phyloP scores from a whole-genome alignment of 2,797 vertebrate genomes.

The Onychomys torridus region DNA sequence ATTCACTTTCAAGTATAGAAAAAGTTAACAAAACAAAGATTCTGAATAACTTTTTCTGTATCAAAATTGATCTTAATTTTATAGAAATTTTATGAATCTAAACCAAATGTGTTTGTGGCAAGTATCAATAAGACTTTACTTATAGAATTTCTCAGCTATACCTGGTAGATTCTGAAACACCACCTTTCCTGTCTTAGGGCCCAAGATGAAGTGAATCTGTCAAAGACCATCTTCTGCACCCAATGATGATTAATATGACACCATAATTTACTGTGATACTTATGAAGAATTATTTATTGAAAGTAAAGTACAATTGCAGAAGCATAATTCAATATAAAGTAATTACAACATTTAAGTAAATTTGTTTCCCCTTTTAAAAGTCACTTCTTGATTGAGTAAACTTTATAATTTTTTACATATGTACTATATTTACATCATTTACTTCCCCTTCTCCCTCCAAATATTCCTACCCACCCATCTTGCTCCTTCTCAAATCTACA shows the following conservation, averaged over 20 bases:
- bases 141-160: background rate
- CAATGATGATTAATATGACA: background rate
- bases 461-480: no score
- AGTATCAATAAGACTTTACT: background rate
- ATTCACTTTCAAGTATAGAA: background rate
- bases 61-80: slow-evolving; percentile 11
- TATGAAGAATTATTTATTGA: background rate
- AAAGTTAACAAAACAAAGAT: background rate
- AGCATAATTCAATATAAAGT: background rate
- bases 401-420: background rate
- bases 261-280: background rate
- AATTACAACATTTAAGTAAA: background rate
- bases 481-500: no score
- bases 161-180: background rate
- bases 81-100: background rate
- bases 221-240: background rate
- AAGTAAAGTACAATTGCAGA: background rate
- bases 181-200: background rate
- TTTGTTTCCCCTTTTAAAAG: background rate
- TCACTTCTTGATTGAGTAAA: background rate
- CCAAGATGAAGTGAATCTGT: background rate
- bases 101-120: background rate
- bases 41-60: background rate
- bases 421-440: background rate
- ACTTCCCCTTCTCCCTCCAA: background rate